Percentiles rank a stretch among this genome's conserved stretches.
phyloP scores from a whole-genome alignment of 35 echinoderm and acorn worm species.

The Apostichopus japonicus region DNA sequence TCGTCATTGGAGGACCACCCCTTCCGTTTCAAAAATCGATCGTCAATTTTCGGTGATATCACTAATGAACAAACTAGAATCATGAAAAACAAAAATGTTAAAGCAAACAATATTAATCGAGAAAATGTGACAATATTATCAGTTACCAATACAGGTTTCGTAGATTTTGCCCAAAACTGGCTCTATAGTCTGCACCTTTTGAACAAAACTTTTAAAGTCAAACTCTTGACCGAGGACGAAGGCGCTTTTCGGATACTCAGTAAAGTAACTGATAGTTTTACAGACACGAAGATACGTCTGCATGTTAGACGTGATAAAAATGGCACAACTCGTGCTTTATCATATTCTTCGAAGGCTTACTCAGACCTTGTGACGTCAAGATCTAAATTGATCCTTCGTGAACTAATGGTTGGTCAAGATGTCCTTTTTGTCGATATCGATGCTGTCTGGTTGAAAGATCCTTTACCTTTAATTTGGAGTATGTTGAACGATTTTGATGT shows the following conservation, averaged over 20 bases:
- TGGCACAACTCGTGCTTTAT: not conserved
- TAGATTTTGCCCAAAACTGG: conserved; percentile 33
- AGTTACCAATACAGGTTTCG: conserved; percentile 1
- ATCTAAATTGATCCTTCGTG: not conserved
- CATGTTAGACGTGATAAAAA: not conserved
- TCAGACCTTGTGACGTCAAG: not conserved
- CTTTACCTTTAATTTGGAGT: conserved; percentile 46
- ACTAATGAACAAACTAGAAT: too few relatives aligned
- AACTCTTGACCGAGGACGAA: not conserved
- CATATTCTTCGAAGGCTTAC: not conserved
- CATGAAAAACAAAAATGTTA: too few relatives aligned
- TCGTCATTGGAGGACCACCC: too few relatives aligned
- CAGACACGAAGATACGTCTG: not conserved
- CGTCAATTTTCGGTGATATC: too few relatives aligned
- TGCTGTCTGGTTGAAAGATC: conserved; percentile 66
- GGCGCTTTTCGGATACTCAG: not conserved
- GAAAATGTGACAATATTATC: conserved; percentile 9
- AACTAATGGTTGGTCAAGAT: not conserved
- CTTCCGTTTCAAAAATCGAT: too few relatives aligned
- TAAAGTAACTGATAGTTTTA: not conserved
- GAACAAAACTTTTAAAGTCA: not conserved
- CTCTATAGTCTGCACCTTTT: not conserved
- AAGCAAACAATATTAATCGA: not conserved
- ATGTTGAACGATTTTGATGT: conserved; percentile 32
- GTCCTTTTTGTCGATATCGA: conserved; percentile 56